Evolutionary conservation across 1,140 invertebrate species (phyloP), one percentile per base, ranked within the genome.

Genomic region (Diorhabda carinulata): DNA sequence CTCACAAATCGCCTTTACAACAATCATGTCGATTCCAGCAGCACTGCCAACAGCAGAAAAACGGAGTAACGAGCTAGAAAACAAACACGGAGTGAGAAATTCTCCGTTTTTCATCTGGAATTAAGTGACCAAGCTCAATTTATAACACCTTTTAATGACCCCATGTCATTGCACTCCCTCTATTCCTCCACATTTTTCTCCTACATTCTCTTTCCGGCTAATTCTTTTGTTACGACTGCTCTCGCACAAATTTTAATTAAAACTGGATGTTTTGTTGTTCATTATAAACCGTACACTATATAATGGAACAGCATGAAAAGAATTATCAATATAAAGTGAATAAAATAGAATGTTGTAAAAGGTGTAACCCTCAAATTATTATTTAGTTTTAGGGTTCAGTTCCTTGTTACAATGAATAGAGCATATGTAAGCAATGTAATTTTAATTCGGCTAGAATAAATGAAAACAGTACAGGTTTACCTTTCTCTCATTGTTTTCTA

Each of bases 21-120:
- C 47, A 6, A 6, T 52, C 47, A 8, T 52, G 6, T n/a, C 47
- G 47, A 52, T 52, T n/a, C 47, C 47, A 52, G 47, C 47, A 52
- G n/a, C 47, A 52, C n/a, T 52, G 47, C 47, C 47, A 52, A 52
- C 47, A 52, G 47, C 47, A 52, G 47, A 52, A 52, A 52, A 52
- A 52, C 47, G n/a, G n/a, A 52, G 47, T 52, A 52, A 52, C 47
- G 47, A 52, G 47, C 47, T n/a, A 52, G n/a, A 6, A 52, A 52
- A 52, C 47, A 52, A 52, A 52, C 47, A 52, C 47, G 6, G n/a
- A 52, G 47, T 52, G 47, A 52, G 47, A 52, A 52, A 52, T 52
- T 52, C n/a, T 52, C 47, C n/a, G 47, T 52, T 52, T 52, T 52
- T 52, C 47, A 52, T 52, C 47, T n/a, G n/a, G 47, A 52, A 52